Evolutionary conservation across 1,140 invertebrate species (phyloP).

Genomic region (Conus ventricosus): DNA sequence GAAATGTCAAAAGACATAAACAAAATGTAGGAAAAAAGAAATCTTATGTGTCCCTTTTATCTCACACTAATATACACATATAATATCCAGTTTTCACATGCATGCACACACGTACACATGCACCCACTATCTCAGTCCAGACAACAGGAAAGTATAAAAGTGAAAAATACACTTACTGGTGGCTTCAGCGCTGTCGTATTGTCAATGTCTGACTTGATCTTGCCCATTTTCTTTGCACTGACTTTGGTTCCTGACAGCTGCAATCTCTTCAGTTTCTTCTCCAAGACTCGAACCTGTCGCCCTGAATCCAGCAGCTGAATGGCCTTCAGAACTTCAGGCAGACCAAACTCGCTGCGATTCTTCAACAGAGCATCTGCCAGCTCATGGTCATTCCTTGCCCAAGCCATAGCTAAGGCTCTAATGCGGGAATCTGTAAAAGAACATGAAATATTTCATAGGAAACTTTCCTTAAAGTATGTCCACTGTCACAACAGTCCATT

Average conservation of each 20-base stretch:
- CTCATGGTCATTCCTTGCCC: constrained; percentile 68
- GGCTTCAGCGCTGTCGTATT: constrained; percentile 68
- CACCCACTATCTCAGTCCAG: too few species aligned
- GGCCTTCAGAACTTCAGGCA: constrained; percentile 71
- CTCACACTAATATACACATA: too few species aligned
- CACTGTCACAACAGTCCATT: neutral
- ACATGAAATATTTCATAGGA: neutral
- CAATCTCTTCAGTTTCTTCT: constrained; percentile 68
- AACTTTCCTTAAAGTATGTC: too few species aligned
- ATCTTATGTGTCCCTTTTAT: too few species aligned
- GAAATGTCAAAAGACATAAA: neutral
- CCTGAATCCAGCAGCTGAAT: constrained; percentile 68
- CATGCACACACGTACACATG: too few species aligned
- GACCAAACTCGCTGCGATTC: constrained; percentile 63
- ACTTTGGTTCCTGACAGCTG: constrained; percentile 63
- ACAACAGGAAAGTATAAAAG: too few species aligned
- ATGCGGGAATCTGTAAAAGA: constrained; percentile 65
- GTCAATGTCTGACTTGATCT: constrained; percentile 70
- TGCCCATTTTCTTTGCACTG: constrained; percentile 61
- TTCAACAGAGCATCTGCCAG: constrained; percentile 62
- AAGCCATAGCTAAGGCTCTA: constrained; percentile 67
- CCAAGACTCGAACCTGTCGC: constrained; percentile 60
- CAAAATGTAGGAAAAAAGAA: too few species aligned
- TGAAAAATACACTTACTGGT: constrained; percentile 50
- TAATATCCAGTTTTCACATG: too few species aligned